A percentile compares a stretch with the other conserved stretches of the same genome.
Evolutionary conservation across 1,140 invertebrate species (phyloP).

Genomic region (Pissodes strobi): DNA sequence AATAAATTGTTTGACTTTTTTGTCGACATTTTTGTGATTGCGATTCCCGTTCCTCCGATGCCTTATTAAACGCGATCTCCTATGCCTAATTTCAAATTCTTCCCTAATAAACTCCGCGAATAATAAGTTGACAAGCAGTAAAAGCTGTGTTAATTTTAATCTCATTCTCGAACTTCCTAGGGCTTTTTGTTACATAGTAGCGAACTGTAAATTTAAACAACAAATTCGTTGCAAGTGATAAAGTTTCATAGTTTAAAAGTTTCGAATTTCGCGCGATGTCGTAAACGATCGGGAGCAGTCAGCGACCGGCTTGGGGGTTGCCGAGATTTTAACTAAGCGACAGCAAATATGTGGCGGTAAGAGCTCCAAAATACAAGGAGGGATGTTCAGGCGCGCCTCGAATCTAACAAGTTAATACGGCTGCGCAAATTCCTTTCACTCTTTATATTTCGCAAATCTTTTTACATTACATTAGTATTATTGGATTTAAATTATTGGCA

Average conservation of each 20-base stretch:
- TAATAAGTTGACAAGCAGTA: conserved; percentile 28
- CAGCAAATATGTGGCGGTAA: conserved; percentile 35
- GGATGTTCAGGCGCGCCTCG: conserved; percentile 45
- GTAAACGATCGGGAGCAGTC: conserved; percentile 17
- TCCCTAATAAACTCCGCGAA: conserved; percentile 32
- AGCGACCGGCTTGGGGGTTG: conserved; percentile 24
- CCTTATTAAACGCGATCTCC: conserved; percentile 42
- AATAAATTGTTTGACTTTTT: conserved; percentile 28
- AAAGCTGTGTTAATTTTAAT: conserved; percentile 27
- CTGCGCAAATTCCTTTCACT: conserved; percentile 39
- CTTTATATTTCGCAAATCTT: conserved; percentile 20
- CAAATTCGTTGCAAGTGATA: conserved; percentile 14
- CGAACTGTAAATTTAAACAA: conserved; percentile 14
- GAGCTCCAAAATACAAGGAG: conserved; percentile 44
- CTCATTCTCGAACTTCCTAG: conserved; percentile 12
- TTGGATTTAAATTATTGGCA: too few species aligned
- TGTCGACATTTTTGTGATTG: conserved; percentile 28
- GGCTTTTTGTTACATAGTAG: conserved; percentile 13
- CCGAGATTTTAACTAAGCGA: conserved; percentile 37
- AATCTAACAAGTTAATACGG: conserved; percentile 44
- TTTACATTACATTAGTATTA: too few species aligned
- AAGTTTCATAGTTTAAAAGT: conserved; percentile 35
- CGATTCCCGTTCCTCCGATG: conserved; percentile 39
- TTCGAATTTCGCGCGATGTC: conserved; percentile 29
- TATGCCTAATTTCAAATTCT: conserved; percentile 41